A percentile compares a stretch with the other conserved stretches of the same genome.
Conservation (phyloP, 1,140 invertebrate species). For the Hyles vespertilio region DNA sequence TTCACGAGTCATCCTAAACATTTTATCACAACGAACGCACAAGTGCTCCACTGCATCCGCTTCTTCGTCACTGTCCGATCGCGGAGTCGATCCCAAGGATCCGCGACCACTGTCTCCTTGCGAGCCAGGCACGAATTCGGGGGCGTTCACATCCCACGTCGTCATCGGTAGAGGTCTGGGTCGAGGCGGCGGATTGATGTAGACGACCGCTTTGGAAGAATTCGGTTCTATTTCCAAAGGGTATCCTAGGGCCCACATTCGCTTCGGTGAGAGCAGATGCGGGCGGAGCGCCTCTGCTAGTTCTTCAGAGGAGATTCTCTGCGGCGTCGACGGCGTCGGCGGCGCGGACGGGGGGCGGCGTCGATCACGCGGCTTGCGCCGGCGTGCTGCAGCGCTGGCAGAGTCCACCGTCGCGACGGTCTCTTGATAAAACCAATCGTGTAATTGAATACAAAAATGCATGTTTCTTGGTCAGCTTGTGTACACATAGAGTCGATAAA, state of each 20-base stretch:
- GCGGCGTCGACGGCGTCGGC: conserved; percentile 58
- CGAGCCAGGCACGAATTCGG: conserved; percentile 78
- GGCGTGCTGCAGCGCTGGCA: conserved; percentile 51
- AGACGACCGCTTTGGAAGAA: conserved; percentile 79
- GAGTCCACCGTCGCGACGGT: conserved; percentile 49
- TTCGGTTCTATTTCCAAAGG: conserved; percentile 80
- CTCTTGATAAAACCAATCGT: conserved; percentile 68
- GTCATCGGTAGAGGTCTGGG: conserved; percentile 45
- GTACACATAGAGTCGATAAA: conserved; percentile 66
- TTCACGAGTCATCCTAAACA: conserved; percentile 80
- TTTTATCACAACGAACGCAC: conserved; percentile 84
- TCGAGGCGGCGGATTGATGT: conserved; percentile 73
- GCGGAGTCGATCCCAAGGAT: conserved; percentile 71
- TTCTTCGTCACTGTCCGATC: conserved; percentile 74
- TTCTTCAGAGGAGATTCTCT: conserved; percentile 55
- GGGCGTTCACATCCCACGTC: conserved; percentile 79
- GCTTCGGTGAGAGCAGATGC: conserved; percentile 80
- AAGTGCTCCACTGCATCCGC: conserved; percentile 74
- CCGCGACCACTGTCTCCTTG: conserved; percentile 74
- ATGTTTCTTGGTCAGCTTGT: conserved; percentile 58
- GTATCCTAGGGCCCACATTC: conserved; percentile 83
- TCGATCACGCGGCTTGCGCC: conserved; percentile 55
- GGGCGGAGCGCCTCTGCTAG: conserved; percentile 56
- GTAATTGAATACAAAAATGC: conserved; percentile 61
- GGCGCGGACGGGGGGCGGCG: conserved; percentile 57